Evolutionary conservation across 2,888 invertebrate genomes (phyloP), one percentile per base, ranked within the genome.

Genomic region (Kuschelorhynchus macadamiae): DNA sequence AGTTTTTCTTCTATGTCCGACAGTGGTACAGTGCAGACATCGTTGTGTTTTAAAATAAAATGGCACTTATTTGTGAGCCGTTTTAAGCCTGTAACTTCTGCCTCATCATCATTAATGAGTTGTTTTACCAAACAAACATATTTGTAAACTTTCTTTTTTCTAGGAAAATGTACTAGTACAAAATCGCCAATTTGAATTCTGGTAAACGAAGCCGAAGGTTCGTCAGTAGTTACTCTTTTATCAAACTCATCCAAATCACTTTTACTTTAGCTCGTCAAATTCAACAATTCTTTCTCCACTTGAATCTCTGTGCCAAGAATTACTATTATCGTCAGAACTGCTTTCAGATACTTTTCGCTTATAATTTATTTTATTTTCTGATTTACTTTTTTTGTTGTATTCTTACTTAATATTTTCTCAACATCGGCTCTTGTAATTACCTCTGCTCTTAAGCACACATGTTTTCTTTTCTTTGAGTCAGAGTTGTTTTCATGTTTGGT

Each of bases 291-390:
- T 53, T 8, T 39, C 53, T 53, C 36, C 39, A 53, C 39, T 53
- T 53, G 39, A 53, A 33, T 53, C 41, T 3, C 53, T 53, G 39
- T 53, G 36, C 53, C 53, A 53, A 53, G 53, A 53, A 36, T 36
- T 12, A 53, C 32, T 39, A n/a, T n/a, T n/a, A 16, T 53, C 53
- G 36, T 53, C 41, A 53, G 53, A 53, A 53, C 36, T 36, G 20
- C 53, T 53, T 36, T 53, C 39, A 36, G n/a, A 25, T 25, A 25
- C 7, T 25, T 25, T 25, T 25, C 7, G 25, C 7, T 7, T 3
- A 33, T 3, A 17, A 36, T 41, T 17, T 36, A 53, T 53, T 36
- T 36, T 53, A 36, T 53, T 33, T 53, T 7, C 14, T 49, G 25
- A 14, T 49, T 49, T 8, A 14, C 30, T 11, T 49, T 49, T 49